Percentiles rank a stretch among this genome's conserved stretches.
These are phyloP conservation scores for Noctilio leporinus DNA, from an alignment of 2,113 vertebrate species.

Conservation along the genomic window DNA sequence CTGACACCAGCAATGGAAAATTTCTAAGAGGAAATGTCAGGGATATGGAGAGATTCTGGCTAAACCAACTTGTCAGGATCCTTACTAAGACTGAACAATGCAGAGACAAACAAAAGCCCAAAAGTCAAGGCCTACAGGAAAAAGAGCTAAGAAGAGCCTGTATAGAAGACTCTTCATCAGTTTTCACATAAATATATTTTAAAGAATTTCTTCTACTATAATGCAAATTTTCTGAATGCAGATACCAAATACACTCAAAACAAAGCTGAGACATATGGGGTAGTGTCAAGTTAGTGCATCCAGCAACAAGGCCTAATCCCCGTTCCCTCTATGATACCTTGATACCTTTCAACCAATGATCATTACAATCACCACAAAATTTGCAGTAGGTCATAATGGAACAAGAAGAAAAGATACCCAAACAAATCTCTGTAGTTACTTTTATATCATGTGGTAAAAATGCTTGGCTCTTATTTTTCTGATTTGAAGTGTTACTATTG, in stretches of 20 bases:
- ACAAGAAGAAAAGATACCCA: not conserved
- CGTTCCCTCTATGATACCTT: not conserved
- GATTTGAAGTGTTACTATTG: not conserved
- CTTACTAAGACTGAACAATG: not conserved
- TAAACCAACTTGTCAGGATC: not conserved
- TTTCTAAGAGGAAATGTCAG: not conserved
- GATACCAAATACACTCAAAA: not conserved
- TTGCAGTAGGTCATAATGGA: not conserved
- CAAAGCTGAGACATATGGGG: not conserved
- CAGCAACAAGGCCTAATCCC: not conserved
- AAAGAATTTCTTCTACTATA: not conserved
- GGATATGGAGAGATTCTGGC: not conserved
- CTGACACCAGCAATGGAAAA: not conserved
- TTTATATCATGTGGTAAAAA: not conserved
- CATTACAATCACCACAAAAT: not conserved
- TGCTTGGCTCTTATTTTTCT: not conserved
- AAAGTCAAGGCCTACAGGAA: not conserved
- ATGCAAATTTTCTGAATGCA: not conserved
- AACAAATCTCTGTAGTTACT: not conserved
- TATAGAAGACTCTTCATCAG: not conserved
- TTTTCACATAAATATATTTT: not conserved
- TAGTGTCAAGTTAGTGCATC: fast-evolving
- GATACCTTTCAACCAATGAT: not conserved
- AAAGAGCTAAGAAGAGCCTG: not conserved
- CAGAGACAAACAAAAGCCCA: not conserved